Evolutionary conservation across 2,888 invertebrate genomes (phyloP).

Genomic region (Andrena flavipes): DNA sequence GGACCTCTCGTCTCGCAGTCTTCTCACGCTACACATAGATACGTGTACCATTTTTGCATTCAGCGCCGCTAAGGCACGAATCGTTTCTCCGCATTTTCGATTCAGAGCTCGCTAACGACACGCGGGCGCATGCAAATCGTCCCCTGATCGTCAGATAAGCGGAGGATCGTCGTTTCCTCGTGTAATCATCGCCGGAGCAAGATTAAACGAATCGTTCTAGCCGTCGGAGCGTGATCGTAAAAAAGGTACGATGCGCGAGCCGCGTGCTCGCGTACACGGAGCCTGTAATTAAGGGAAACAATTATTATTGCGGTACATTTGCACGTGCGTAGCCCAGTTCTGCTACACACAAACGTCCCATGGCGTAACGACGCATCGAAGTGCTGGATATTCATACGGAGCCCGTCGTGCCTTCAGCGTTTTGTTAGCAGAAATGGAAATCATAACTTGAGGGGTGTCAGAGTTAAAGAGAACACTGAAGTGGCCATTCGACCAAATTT

Average conservation of each 20-base stretch:
- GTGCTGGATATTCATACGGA: neutral
- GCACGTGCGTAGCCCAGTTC: constrained; percentile 71
- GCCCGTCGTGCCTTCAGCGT: too few species aligned
- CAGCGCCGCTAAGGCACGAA: too few species aligned
- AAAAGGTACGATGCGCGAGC: constrained; percentile 42
- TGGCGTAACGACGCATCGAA: constrained; percentile 49
- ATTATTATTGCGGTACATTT: constrained; percentile 81
- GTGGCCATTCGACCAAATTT: neutral
- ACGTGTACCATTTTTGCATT: too few species aligned
- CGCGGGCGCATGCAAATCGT: neutral
- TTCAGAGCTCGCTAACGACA: neutral
- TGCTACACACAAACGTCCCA: constrained; percentile 20
- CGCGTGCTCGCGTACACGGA: constrained; percentile 42
- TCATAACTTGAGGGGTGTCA: too few species aligned
- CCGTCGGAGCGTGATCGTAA: neutral
- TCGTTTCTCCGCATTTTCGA: neutral
- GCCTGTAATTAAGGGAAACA: constrained; percentile 76
- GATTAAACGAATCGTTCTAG: neutral
- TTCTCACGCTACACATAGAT: too few species aligned
- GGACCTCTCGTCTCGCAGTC: too few species aligned
- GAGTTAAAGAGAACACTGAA: neutral
- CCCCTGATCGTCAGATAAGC: neutral
- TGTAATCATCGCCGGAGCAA: neutral
- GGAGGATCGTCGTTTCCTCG: neutral
- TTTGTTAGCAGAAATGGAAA: too few species aligned